Conservation (phyloP, 2,113 vertebrate genomes). For the Siniperca chuatsi region DNA sequence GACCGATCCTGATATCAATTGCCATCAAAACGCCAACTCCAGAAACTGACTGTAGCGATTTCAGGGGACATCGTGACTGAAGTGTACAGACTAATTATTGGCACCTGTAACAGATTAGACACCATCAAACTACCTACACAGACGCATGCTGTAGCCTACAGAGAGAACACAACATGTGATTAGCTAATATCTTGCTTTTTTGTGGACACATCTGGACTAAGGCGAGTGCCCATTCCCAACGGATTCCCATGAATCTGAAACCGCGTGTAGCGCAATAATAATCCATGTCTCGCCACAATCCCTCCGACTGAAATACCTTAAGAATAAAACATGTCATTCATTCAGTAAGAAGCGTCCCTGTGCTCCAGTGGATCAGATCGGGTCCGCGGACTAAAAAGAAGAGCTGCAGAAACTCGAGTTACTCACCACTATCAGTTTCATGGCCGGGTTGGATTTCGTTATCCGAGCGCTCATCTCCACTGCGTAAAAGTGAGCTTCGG, state of each 20-base stretch:
- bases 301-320: background rate
- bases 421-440: constrained; percentile 87
- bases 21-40: background rate
- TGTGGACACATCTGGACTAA: background rate
- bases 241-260: background rate
- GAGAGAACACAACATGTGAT: background rate
- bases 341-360: background rate
- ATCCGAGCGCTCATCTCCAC: constrained; percentile 78
- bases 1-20: background rate
- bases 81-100: background rate
- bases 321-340: background rate
- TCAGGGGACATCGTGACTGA: background rate
- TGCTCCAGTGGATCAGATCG: background rate
- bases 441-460: constrained; percentile 79
- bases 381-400: background rate
- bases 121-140: background rate
- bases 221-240: background rate
- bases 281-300: background rate
- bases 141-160: background rate
- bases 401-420: constrained; percentile 1
- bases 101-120: background rate
- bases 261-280: background rate
- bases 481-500: constrained; percentile 72
- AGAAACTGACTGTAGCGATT: background rate
- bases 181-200: background rate